Base-by-base conservation (phyloP, 1,140 invertebrate genomes). In the Adoxophyes honmai region DNA sequence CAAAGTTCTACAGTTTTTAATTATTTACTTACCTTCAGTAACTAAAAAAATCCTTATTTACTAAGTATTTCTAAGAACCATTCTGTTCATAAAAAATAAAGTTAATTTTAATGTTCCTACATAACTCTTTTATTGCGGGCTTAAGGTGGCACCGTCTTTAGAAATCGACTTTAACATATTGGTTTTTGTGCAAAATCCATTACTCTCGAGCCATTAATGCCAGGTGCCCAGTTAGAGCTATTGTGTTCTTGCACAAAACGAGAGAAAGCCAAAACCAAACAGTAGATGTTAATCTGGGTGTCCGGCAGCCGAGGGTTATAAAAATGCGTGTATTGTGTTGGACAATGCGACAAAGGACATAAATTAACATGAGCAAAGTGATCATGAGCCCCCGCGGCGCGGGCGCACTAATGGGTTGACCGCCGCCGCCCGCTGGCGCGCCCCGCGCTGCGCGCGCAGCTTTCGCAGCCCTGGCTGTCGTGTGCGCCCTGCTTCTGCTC, bases 341-440 rank as follows among this genome's bases (percentile, higher is more conserved):
- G 58, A 88, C 81, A 88, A 86, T 69, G 76, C 76, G 66, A 86
- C 86, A 86, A 86, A 86, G 75, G 68, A 88, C 86, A 88, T 88
- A 88, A 88, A 88, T 88, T 86, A 86, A 86, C 76, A 78, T 75
- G 76, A 81, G 81, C 81, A 80, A 79, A 84, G 81, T 86, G 83
- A 88, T 88, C 81, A 88, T 88, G 83, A 83, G 65, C 67, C 60
- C 83, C 86, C 73, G 83, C 68, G 35, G 81, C 34, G 80, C 53
- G 58, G 9, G 34, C 56, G 18, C 64, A 61, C 74, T 86, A 88
- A 88, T 88, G 81, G 86, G 86, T 88, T 88, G 82, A 77, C 79
- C 70, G 55, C 61, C 42, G 21, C n/a, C 39, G 48, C 67, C 74
- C 73, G 79, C 65, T 73, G 52, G 11, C 6, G 13, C 18, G 16